phyloP scores from a whole-genome alignment of 2,113 vertebrate genomes.

The Furnarius figulus region DNA sequence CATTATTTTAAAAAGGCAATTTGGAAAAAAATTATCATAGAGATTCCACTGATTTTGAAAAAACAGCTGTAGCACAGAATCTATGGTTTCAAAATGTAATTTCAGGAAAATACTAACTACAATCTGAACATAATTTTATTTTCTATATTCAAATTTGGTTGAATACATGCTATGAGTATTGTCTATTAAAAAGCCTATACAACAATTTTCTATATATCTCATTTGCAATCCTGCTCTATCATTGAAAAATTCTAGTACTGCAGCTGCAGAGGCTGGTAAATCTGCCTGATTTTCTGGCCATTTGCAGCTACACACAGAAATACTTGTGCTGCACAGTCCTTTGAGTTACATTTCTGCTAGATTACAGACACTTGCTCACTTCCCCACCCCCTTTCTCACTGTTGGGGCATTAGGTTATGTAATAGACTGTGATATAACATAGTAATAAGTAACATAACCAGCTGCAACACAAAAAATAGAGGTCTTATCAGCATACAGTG shows the following conservation, averaged over 20 bases:
- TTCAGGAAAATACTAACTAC: slow-evolving; percentile 38
- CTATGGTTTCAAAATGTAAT: not conserved
- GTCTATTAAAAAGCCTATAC: slow-evolving; percentile 3
- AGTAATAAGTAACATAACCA: not conserved
- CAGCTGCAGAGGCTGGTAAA: not conserved
- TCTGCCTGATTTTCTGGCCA: not conserved
- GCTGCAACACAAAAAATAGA: not conserved
- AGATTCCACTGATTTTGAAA: not conserved
- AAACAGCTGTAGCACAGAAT: not conserved
- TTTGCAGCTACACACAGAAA: not conserved
- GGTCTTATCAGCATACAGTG: not conserved
- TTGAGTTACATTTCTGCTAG: not conserved
- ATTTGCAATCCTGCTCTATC: slow-evolving; percentile 20
- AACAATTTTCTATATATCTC: slow-evolving; percentile 20
- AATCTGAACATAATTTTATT: slow-evolving; percentile 43
- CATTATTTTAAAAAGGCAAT: not conserved
- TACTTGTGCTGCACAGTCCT: not conserved
- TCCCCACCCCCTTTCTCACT: not conserved
- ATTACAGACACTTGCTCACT: not conserved
- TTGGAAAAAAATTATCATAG: not conserved
- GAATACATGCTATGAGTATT: not conserved
- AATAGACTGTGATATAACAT: not conserved
- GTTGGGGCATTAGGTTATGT: not conserved
- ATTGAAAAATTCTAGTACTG: not conserved
- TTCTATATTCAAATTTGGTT: slow-evolving; percentile 30